Percentiles rank a stretch among this genome's conserved stretches.
phyloP scores from a whole-genome alignment of 2,888 invertebrate genomes.

The Anorthoa munda region DNA sequence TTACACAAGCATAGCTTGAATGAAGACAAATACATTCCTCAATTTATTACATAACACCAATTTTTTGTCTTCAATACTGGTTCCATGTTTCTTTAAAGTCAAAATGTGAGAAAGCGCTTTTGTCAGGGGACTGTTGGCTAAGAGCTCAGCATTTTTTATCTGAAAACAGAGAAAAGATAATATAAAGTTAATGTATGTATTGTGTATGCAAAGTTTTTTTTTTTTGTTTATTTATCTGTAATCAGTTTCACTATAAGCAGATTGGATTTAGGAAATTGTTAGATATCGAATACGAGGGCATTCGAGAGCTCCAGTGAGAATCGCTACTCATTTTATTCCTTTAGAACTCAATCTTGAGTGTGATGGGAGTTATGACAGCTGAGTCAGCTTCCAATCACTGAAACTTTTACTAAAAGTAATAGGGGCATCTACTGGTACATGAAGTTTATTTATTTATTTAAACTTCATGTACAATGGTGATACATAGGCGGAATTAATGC shows the following conservation, averaged over 20 bases:
- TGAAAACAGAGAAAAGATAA: conserved; percentile 39
- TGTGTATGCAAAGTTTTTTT: not conserved
- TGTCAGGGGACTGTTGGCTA: conserved; percentile 71
- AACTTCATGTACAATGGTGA: too few species aligned
- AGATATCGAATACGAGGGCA: too few species aligned
- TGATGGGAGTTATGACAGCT: too few species aligned
- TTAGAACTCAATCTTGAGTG: too few species aligned
- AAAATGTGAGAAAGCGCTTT: conserved; percentile 70
- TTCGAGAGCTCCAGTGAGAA: too few species aligned
- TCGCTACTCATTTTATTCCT: too few species aligned
- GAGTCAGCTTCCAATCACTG: not conserved
- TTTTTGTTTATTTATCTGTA: too few species aligned
- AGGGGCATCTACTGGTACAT: too few species aligned
- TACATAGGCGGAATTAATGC: too few species aligned
- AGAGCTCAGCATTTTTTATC: conserved; percentile 56
- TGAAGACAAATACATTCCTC: conserved; percentile 82
- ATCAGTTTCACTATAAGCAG: too few species aligned
- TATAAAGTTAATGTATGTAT: not conserved
- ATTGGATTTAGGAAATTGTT: too few species aligned
- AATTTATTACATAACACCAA: conserved; percentile 73
- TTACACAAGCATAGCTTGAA: conserved; percentile 88
- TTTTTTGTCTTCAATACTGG: conserved; percentile 67
- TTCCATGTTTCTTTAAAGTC: conserved; percentile 60
- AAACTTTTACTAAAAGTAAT: not conserved
- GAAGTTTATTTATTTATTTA: too few species aligned